Evolutionary conservation across 2,888 invertebrate genomes (phyloP), one percentile per base, ranked within the genome.

Genomic region (Therioaphis trifolii): DNA sequence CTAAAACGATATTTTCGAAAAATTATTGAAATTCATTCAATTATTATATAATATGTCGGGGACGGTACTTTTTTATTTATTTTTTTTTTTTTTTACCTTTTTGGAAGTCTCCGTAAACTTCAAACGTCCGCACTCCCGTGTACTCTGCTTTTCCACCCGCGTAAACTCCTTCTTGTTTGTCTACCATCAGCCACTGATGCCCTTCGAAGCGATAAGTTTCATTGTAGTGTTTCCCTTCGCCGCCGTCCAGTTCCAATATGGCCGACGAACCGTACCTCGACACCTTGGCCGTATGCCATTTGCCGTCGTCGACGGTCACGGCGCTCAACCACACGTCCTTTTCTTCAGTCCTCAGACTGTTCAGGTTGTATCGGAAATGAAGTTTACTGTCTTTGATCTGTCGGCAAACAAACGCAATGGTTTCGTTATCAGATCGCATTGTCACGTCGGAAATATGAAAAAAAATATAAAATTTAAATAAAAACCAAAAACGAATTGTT

Each of bases 131-230:
- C 4, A 97, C 96, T 35, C 97, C 97, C 2, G 96, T 96, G 88
- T 97, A 97, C 88, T 97, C 96, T 2, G 97, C 97, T 89, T 97
- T 97, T 21, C 97, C 97, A 80, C 98, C 98, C 0, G 97, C 96
- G 87, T 96, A 97, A 29, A 98, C 96, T 0, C 97, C 96, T 89
- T 96, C 96, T 88, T 97, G 96, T 87, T 96, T 97, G 88, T 95
- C 97, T 24, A 97, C 96, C 86, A 96, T 89, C 86, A 97, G 90
- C 94, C 96, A 95, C 87, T 97, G 97, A 88, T 97, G 97, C 0
- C 96, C 97, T 78, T 93, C 92, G 88, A 96, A 97, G 49, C 92
- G 93, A 88, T 96, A 96, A 0, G 96, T 95, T 89, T 97, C 97
- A 88, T 97, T 97, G 90, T 96, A 97, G 85, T 96, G 91, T 85